These are phyloP conservation scores for Hesperia comma DNA, from an alignment of 2,888 invertebrate genomes.

Conservation along the genomic window DNA sequence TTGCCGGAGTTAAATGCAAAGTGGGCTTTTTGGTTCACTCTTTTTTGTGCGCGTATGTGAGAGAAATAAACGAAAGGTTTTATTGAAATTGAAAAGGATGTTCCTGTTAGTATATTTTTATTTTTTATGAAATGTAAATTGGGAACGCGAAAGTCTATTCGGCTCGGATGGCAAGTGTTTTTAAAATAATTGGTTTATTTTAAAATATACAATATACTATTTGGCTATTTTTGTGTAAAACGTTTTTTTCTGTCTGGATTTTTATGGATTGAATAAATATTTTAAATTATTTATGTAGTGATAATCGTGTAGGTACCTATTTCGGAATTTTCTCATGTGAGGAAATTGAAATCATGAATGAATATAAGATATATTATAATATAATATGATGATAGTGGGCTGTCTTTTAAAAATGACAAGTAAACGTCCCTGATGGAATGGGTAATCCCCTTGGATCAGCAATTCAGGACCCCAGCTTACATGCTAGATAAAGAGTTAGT, in stretches of 20 bases:
- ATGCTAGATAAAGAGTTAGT: no score
- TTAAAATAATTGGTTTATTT: slow-evolving; percentile 33
- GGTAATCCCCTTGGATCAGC: no score
- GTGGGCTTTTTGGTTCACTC: slow-evolving; percentile 43
- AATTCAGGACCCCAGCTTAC: no score
- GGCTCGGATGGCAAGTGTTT: slow-evolving; percentile 19
- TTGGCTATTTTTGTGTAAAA: background rate
- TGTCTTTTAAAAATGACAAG: no score
- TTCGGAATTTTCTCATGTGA: no score
- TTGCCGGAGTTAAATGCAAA: slow-evolving; percentile 51
- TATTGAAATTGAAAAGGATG: slow-evolving; percentile 38
- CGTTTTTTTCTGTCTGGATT: background rate
- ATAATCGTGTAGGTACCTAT: no score
- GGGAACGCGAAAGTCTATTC: slow-evolving; percentile 26
- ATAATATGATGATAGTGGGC: no score
- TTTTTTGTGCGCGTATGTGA: slow-evolving; percentile 36
- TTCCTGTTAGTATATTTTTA: slow-evolving; percentile 24
- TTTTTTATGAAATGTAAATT: slow-evolving; percentile 31
- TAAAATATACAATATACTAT: slow-evolving; percentile 14
- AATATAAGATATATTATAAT: no score
- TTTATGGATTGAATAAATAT: background rate
- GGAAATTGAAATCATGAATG: no score
- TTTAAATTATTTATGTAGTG: no score
- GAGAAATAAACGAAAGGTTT: slow-evolving; percentile 36
- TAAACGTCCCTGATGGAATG: no score